A percentile compares a stretch with the other conserved stretches of the same genome.
phyloP scores from a whole-genome alignment of 2,888 invertebrate genomes.

The Papilio protenor region DNA sequence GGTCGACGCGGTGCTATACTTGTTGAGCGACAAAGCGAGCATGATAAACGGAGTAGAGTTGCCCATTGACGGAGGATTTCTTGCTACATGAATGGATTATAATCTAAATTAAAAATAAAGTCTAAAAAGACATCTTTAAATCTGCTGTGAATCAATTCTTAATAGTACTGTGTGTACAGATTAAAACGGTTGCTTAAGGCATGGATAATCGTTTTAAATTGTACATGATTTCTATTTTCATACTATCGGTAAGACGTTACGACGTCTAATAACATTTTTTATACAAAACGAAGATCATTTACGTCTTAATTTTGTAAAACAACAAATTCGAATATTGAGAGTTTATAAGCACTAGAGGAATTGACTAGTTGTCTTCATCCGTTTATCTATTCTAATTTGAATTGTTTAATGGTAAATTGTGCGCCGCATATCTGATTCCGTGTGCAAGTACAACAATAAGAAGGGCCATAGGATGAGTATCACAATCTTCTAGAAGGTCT shows the following conservation, averaged over 20 bases:
- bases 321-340: not conserved
- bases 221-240: not conserved
- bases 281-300: not conserved
- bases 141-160: not conserved
- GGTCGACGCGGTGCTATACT: conserved; percentile 88
- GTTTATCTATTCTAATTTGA: not conserved
- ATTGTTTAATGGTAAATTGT: conserved; percentile 39
- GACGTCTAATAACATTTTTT: not conserved
- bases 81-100: conserved; percentile 55
- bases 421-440: conserved; percentile 50
- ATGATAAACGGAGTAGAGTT: conserved; percentile 90
- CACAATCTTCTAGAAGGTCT: conserved; percentile 46
- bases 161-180: not conserved
- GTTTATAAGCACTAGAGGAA: not conserved
- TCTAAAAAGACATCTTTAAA: not conserved
- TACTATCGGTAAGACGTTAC: not conserved
- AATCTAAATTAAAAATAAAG: not conserved
- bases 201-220: conserved; percentile 8
- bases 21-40: conserved; percentile 87
- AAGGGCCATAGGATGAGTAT: conserved; percentile 54
- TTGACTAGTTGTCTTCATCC: not conserved
- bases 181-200: not conserved
- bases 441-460: conserved; percentile 49
- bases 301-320: not conserved
- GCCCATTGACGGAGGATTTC: conserved; percentile 90